Evolutionary conservation across 2,888 invertebrate species (phyloP), one percentile per base, ranked within the genome.

Genomic region (Elysia crispata): DNA sequence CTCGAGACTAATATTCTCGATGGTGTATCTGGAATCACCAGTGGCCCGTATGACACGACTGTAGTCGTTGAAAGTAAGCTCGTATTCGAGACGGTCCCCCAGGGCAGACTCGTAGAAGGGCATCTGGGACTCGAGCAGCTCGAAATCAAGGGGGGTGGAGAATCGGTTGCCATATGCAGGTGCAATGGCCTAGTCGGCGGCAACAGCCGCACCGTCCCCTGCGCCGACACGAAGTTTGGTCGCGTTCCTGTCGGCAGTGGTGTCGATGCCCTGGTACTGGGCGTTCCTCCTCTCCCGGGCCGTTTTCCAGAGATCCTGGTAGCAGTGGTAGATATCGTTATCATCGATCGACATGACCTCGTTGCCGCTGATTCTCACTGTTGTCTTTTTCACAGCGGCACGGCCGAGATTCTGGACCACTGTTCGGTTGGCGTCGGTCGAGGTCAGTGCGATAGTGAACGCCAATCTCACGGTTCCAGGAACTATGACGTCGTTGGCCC

Each of bases 1-100:
- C 62, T 75, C 75, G 6, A 75, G 41, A 6, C n/a, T 18, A n/a
- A 75, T 75, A n/a, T 75, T 75, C 0, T 62, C 75, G 23, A 31
- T 25, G 1, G 18, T 33, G 25, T 75, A 75, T 18, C 62, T 57
- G 8, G 74, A 57, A 18, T 72, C 72, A 13, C 50, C 25, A 20
- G 30, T 8, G 6, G 60, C 74, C 1, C 1, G n/a, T 23, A 74
- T 8, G 1, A 74, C n/a, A 33, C 23, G 31, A 60, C 60, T 31
- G 31, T 57, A 57, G 11, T 74, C 31, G 33, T 74, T n/a, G n/a
- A n/a, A n/a, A n/a, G n/a, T n/a, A n/a, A n/a, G n/a, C n/a, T n/a
- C n/a, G n/a, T n/a, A n/a, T n/a, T n/a, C n/a, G n/a, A n/a, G n/a
- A n/a, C n/a, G n/a, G n/a, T n/a, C n/a, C n/a, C n/a, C n/a, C n/a